Conservation (phyloP, 2,113 vertebrate genomes). For the Cephalopterus ornatus region DNA sequence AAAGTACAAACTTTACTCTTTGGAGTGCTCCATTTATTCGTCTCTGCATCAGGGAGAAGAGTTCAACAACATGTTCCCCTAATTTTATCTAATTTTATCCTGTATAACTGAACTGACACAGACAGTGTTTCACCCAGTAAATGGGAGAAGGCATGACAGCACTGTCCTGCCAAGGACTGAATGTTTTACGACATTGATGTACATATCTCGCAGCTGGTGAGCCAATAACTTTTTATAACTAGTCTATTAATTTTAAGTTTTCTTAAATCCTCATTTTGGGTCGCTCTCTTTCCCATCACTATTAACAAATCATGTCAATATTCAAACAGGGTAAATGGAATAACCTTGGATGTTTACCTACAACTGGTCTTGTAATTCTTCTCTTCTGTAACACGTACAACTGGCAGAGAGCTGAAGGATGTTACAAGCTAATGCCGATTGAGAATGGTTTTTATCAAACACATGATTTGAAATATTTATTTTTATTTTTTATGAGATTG, state of each 20-base stretch:
- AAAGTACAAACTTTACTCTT: background rate
- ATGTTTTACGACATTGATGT: background rate
- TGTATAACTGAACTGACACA: slow-evolving; percentile 42
- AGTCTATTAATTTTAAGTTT: background rate
- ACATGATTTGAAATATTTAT: background rate
- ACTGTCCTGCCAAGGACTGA: background rate
- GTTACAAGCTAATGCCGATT: background rate
- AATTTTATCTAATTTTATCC: slow-evolving; percentile 52
- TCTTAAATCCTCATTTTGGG: background rate
- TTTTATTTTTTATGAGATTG: background rate
- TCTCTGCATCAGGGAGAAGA: background rate
- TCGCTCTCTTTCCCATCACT: accelerated
- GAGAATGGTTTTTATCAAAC: background rate
- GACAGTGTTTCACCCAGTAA: background rate
- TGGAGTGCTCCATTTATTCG: background rate
- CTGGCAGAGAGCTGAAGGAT: background rate
- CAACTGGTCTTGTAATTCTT: background rate
- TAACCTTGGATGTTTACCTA: background rate
- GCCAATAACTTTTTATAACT: background rate
- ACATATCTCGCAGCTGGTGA: background rate
- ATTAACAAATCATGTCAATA: background rate
- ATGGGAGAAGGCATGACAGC: background rate
- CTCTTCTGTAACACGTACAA: background rate
- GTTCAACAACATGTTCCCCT: too few relatives aligned
- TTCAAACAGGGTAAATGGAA: background rate